Evolutionary conservation across 2,113 vertebrate species (phyloP).

Genomic region (Anthoscopus minutus): DNA sequence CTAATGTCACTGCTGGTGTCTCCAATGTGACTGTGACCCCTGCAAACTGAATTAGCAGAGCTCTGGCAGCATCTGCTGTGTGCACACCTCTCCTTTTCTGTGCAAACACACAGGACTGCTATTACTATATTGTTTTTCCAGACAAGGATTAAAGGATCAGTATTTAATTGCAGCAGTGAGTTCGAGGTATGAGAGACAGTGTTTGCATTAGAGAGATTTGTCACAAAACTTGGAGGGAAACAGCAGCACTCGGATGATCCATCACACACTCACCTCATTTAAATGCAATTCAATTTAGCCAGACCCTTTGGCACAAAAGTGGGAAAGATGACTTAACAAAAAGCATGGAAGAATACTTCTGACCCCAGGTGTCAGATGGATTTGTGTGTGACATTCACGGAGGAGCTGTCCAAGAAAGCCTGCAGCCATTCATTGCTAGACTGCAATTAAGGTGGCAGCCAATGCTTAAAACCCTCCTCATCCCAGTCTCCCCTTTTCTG

Average conservation of each 20-base stretch:
- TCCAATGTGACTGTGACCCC: not conserved
- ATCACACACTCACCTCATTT: not conserved
- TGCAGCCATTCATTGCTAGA: not conserved
- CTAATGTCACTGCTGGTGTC: not conserved
- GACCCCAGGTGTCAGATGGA: not conserved
- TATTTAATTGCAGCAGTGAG: constrained; percentile 22
- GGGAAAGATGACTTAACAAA: constrained; percentile 36
- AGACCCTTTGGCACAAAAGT: not conserved
- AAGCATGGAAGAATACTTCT: not conserved
- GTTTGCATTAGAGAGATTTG: not conserved
- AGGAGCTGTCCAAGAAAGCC: not conserved
- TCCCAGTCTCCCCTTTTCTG: not conserved
- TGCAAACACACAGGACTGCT: not conserved
- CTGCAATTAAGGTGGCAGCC: constrained; percentile 10
- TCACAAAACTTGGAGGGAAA: not conserved
- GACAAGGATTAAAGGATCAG: constrained; percentile 32
- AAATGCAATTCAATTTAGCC: constrained; percentile 37
- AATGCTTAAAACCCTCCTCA: not conserved
- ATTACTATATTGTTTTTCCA: not conserved
- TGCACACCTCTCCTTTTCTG: not conserved
- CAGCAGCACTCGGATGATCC: not conserved
- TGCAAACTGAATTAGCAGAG: not conserved
- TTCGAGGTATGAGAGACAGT: not conserved
- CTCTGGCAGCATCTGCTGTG: not conserved
- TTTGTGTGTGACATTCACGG: not conserved